These are phyloP conservation scores for Pocillopora damicornis DNA, from an alignment of 64 coral and sea anemone species.

Conservation along the genomic window DNA sequence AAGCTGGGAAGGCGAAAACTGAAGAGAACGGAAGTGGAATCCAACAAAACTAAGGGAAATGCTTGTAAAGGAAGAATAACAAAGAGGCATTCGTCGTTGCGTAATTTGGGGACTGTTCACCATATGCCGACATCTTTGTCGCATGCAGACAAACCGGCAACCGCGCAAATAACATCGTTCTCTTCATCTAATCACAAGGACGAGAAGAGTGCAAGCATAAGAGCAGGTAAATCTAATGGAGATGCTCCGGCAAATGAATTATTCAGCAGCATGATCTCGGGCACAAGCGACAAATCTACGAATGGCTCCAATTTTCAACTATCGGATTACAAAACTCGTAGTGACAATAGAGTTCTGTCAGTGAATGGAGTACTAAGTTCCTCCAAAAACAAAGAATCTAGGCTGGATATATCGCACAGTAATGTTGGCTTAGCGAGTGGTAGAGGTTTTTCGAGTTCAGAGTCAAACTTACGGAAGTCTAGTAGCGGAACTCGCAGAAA, in stretches of 20 bases:
- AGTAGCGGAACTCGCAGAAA: background rate
- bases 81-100: background rate
- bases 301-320: background rate
- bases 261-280: background rate
- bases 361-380: background rate
- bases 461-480: background rate
- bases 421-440: background rate
- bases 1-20: slow-evolving; percentile 63
- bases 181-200: background rate
- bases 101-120: slow-evolving; percentile 30
- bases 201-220: background rate
- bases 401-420: background rate
- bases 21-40: slow-evolving; percentile 38
- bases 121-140: slow-evolving; percentile 13
- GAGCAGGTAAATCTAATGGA: background rate
- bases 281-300: background rate
- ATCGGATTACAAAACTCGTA: background rate
- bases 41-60: slow-evolving; percentile 49
- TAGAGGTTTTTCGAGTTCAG: background rate
- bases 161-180: background rate
- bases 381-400: background rate
- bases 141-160: background rate
- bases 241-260: background rate
- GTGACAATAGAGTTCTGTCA: background rate
- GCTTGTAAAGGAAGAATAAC: slow-evolving; percentile 19